phyloP scores from a whole-genome alignment of 2,797 vertebrate species.

The Champsocephalus gunnari region DNA sequence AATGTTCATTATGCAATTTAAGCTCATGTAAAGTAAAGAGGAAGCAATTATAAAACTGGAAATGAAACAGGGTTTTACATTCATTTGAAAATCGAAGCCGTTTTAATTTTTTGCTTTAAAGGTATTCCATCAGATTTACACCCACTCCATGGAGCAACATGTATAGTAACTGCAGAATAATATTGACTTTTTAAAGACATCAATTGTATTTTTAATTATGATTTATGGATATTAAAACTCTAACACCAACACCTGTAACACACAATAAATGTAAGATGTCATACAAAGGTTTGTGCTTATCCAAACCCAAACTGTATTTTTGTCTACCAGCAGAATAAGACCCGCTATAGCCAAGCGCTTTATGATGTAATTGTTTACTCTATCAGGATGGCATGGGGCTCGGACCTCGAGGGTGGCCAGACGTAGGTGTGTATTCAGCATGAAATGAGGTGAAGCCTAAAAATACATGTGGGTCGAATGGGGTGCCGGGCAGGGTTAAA shows the following conservation, averaged over 20 bases:
- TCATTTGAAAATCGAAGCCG: slow-evolving; percentile 43
- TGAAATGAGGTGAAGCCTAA: slow-evolving; percentile 74
- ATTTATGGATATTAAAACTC: slow-evolving; percentile 1
- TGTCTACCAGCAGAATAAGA: background rate
- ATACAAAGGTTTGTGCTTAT: background rate
- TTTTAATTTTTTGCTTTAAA: background rate
- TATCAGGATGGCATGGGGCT: slow-evolving; percentile 19
- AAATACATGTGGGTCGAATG: slow-evolving; percentile 59
- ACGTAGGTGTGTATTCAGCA: slow-evolving; percentile 68
- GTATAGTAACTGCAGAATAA: slow-evolving; percentile 8
- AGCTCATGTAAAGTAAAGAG: slow-evolving; percentile 40
- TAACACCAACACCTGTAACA: background rate
- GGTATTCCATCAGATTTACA: slow-evolving; percentile 31
- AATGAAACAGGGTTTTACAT: slow-evolving; percentile 50
- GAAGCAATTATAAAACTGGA: slow-evolving; percentile 35
- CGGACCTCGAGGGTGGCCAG: slow-evolving; percentile 25
- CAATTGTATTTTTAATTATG: background rate
- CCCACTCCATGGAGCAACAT: background rate
- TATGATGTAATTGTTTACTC: slow-evolving; percentile 20
- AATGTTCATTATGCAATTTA: slow-evolving; percentile 38
- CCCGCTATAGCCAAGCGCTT: background rate
- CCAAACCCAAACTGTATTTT: background rate
- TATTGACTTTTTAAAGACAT: slow-evolving; percentile 6
- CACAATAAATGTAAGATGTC: background rate
- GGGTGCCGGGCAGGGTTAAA: slow-evolving; percentile 60